Conservation (phyloP, 2,888 invertebrate genomes). For the Itoplectis maculator region DNA sequence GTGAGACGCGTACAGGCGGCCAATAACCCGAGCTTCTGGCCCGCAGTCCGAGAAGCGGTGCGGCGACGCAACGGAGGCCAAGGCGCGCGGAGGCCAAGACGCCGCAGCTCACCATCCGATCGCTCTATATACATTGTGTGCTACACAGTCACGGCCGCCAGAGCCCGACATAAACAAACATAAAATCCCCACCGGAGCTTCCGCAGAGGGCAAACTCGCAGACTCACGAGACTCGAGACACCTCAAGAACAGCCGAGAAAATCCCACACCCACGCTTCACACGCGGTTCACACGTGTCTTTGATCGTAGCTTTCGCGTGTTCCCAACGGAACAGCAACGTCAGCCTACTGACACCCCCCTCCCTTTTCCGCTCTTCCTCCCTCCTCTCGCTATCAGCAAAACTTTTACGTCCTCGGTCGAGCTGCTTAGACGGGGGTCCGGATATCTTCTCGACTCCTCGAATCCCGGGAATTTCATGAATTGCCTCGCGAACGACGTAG, state of each 20-base stretch:
- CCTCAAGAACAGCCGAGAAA: slow-evolving; percentile 9
- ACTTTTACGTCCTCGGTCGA: background rate
- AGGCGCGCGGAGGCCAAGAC: background rate
- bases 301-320: slow-evolving; percentile 8
- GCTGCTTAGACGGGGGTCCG: background rate
- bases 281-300: slow-evolving; percentile 41
- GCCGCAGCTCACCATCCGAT: background rate
- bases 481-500: background rate
- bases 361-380: background rate
- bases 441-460: background rate
- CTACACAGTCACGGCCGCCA: slow-evolving; percentile 5
- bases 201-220: background rate
- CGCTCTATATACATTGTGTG: background rate
- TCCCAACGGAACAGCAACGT: background rate
- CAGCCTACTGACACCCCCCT: background rate
- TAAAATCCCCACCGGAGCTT: slow-evolving; percentile 7
- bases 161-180: slow-evolving; percentile 45
- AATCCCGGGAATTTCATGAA: background rate
- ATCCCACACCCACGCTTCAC: slow-evolving; percentile 14
- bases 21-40: background rate
- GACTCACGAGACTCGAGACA: slow-evolving; percentile 7
- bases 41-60: background rate
- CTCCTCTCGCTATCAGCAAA: slow-evolving; percentile 6
- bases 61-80: background rate
- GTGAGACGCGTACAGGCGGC: background rate